Base-by-base conservation (phyloP, 2,113 vertebrate genomes). In the Arothron firmamentum region DNA sequence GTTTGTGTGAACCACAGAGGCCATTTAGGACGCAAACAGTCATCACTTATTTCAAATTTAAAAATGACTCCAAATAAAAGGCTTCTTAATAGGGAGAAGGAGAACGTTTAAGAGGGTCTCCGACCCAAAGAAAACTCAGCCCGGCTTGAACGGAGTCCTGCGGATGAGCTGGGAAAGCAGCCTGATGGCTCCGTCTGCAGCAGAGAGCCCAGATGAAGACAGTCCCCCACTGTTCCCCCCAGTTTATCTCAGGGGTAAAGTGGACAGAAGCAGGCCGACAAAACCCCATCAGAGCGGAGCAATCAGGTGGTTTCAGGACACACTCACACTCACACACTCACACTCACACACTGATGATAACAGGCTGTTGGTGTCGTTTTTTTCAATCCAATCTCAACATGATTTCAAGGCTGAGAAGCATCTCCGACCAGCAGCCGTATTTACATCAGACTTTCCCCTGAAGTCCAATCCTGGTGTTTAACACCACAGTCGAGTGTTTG, bases 251-350 rank as follows among this genome's bases (percentile, higher is more conserved):
- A 63, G 62, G 54, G 23, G 46, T 43, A 16, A 20, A 46, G 66
- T 34, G 70, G 67, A 61, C 10, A 62, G 58, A 20, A 51, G 74
- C 68, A 46, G 10, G 45, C 28, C 55, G 67, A 66, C 70, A 66
- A 41, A 71, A 73, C 76, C 45, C 52, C 66, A 74, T 74, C 77
- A 69, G 65, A 80, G 77, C 61, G 15, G 6, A 56, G 58, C 66
- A 65, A 78, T 85, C 80, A 51, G 77, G 59, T 48, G 68, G 72
- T 74, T 73, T 49, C 74, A 79, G 80, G 70, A 75, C 67, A 65
- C 64, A 74, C 59, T 20, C 56, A 42, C 59, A 46, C 45, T 5
- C 25, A 28, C 25, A 28, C 25, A 28, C 25, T 4, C 25, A 28
- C 25, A 28, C 25, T 4, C 25, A 28, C 25, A 28, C 25, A 28